Evolutionary conservation across 2,888 invertebrate species (phyloP), one percentile per base, ranked within the genome.

Genomic region (Xestia rhomboidea): DNA sequence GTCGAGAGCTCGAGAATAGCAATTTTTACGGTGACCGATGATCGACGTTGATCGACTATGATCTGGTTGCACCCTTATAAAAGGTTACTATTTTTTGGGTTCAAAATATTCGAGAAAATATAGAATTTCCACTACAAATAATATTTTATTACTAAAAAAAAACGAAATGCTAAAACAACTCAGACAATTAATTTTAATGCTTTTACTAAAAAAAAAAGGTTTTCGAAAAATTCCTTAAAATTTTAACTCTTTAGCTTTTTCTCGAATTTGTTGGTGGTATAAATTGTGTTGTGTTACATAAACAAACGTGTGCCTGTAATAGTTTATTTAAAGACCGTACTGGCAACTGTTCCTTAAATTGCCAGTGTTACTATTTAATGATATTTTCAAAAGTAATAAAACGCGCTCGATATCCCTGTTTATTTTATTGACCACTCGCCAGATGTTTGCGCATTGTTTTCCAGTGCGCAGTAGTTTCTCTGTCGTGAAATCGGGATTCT

Each of bases 371-470:
- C 95, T 94, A 95, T 93, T 91, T 93, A 93, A 94, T 95, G 94
- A 94, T 94, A 95, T 94, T 96, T 96, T 96, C 94, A 95, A 96
- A 96, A 95, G 95, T 95, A 95, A 95, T 96, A 95, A 96, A 97
- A 96, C 95, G 96, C 97, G 97, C 96, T 96, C 96, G 97, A 97
- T 97, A 97, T 94, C 96, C 96, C 97, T 96, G 97, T 97, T 96
- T 97, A 96, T 97, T 97, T 97, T 97, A 97, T 97, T 97, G 97
- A 97, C 97, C 97, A 97, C 97, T 96, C 96, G 97, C 97, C 97
- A 97, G 97, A 96, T 96, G 97, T 96, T 96, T 96, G 97, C 97
- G 97, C 97, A 97, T 97, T 96, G 96, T 97, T 97, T 96, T 95
- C 93, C 96, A 97, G 97, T 97, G 97, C 97, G 97, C 97, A 97